phyloP scores from a whole-genome alignment of 2,888 invertebrate species.

The Aelia acuminata region DNA sequence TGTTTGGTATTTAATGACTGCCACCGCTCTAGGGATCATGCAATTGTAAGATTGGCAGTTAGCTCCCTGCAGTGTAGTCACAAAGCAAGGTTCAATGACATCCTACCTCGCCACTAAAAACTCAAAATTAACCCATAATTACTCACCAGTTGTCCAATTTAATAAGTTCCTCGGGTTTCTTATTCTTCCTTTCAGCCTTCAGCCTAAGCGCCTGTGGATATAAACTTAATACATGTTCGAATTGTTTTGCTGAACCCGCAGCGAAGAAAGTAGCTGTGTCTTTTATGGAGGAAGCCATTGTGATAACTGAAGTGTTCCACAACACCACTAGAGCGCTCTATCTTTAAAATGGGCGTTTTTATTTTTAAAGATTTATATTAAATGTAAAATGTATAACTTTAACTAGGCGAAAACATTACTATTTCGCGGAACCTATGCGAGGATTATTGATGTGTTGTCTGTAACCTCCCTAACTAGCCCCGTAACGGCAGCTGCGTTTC shows the following conservation, averaged over 20 bases:
- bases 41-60: constrained; percentile 67
- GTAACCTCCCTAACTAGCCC: constrained; percentile 61
- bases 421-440: constrained; percentile 50
- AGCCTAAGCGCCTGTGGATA: constrained; percentile 92
- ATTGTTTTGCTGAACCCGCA: constrained; percentile 86
- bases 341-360: constrained; percentile 58
- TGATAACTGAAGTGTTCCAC: constrained; percentile 66
- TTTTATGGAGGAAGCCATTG: constrained; percentile 88
- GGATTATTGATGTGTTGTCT: constrained; percentile 58
- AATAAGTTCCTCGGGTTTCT: constrained; percentile 94
- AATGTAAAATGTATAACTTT: neutral
- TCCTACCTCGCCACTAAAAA: constrained; percentile 50
- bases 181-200: constrained; percentile 91
- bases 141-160: constrained; percentile 95
- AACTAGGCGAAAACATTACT: constrained; percentile 48
- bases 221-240: constrained; percentile 89
- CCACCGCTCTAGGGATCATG: constrained; percentile 66
- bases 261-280: constrained; percentile 95
- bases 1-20: constrained; percentile 66
- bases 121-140: constrained; percentile 50
- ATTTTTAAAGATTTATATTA: constrained; percentile 55
- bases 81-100: constrained; percentile 70
- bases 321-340: constrained; percentile 63
- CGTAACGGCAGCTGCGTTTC: constrained; percentile 64
- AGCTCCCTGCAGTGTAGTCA: constrained; percentile 65